These are phyloP conservation scores for Delia radicum DNA, from an alignment of 1,140 invertebrate genomes.

Conservation along the genomic window DNA sequence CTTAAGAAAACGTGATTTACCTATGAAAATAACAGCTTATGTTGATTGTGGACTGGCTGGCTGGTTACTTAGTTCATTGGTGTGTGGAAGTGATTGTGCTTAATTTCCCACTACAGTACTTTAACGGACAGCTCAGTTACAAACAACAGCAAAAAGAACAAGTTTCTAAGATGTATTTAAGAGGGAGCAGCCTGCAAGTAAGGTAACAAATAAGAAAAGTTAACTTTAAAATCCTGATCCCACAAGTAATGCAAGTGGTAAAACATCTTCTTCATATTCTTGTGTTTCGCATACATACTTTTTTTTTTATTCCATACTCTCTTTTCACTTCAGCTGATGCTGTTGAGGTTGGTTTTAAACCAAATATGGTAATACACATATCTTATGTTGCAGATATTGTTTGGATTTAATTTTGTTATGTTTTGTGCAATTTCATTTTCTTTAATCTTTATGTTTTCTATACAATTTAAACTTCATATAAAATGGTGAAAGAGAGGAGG, in stretches of 20 bases:
- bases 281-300: no score
- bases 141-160: neutral
- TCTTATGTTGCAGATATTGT: neutral
- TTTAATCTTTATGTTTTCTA: neutral
- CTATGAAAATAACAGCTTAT: slow-evolving; percentile 6
- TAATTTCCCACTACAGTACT: neutral
- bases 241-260: neutral
- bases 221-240: neutral
- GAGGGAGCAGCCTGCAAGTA: neutral
- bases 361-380: no score
- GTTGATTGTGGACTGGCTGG: neutral
- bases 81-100: neutral
- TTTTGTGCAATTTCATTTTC: neutral
- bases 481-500: neutral
- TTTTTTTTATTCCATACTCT: no score
- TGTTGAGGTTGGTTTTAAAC: neutral
- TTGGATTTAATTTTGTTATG: neutral
- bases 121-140: neutral
- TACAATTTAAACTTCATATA: neutral
- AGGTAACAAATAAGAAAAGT: neutral
- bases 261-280: neutral
- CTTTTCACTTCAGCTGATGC: no score
- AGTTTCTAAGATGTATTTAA: neutral
- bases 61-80: neutral
- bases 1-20: slow-evolving; percentile 3